These are phyloP conservation scores for Cricetomys ansorgei DNA, from an alignment of 2,113 vertebrate species.

Conservation along the genomic window DNA sequence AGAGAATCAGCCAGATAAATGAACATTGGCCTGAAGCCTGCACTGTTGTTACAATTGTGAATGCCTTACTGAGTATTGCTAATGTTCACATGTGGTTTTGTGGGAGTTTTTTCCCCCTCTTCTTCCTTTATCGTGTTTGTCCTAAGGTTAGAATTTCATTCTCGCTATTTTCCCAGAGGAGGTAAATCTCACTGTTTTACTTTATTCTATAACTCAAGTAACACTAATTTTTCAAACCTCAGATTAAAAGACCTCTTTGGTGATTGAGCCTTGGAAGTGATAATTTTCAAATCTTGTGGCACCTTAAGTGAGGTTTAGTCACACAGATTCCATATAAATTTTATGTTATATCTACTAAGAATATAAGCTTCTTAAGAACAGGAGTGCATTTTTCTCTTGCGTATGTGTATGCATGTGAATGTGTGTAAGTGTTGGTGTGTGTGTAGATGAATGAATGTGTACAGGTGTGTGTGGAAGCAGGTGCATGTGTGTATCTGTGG, in stretches of 20 bases:
- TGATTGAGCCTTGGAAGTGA: background rate
- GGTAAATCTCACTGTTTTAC: background rate
- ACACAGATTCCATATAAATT: background rate
- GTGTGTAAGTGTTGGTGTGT: background rate
- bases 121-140: background rate
- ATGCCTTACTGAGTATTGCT: background rate
- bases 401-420: background rate
- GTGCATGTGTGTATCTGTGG: background rate
- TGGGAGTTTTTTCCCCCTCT: background rate
- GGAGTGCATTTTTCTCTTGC: background rate
- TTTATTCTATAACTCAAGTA: background rate
- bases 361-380: background rate
- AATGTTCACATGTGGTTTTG: background rate
- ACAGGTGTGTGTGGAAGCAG: background rate
- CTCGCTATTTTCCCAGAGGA: background rate
- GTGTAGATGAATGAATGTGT: background rate
- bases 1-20: background rate
- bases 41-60: accelerated
- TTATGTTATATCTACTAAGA: background rate
- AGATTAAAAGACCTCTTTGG: background rate
- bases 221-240: background rate
- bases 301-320: background rate
- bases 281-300: background rate
- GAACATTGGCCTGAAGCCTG: background rate
- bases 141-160: background rate